Conservation (phyloP, 30 jellyfish, hydroid and myxozoan species). For the Aurelia sp. region DNA sequence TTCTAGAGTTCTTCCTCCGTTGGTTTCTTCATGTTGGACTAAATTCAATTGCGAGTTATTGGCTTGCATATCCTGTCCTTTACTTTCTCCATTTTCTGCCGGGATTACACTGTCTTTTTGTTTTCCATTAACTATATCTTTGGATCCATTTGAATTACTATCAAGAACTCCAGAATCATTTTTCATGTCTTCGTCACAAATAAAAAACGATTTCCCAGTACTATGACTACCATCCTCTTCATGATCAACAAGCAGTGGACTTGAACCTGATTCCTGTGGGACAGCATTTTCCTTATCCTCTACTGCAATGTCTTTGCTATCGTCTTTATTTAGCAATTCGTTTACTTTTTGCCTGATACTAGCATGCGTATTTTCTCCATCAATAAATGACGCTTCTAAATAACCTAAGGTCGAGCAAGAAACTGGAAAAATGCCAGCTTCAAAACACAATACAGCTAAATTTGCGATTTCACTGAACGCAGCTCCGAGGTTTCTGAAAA, state of each 20-base stretch:
- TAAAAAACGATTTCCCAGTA: constrained; percentile 5
- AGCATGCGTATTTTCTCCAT: constrained; percentile 33
- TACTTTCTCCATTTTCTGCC: not conserved
- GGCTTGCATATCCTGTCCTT: too few relatives aligned
- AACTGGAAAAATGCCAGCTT: constrained; percentile 83
- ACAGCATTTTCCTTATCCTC: not conserved
- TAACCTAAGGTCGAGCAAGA: constrained; percentile 53
- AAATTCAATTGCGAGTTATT: not conserved
- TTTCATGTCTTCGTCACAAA: not conserved
- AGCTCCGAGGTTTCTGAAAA: constrained; percentile 75
- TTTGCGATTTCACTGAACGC: constrained; percentile 91
- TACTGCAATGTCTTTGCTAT: not conserved
- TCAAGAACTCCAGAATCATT: not conserved
- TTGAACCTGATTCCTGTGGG: constrained; percentile 39
- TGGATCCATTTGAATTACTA: not conserved
- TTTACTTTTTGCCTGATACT: constrained; percentile 48
- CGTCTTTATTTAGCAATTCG: constrained; percentile 44
- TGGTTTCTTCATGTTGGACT: not conserved
- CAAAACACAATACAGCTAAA: constrained; percentile 90
- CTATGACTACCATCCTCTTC: not conserved
- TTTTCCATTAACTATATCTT: too few relatives aligned
- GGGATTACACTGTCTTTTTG: too few relatives aligned
- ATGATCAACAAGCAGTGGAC: constrained; percentile 14
- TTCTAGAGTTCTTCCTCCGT: not conserved
- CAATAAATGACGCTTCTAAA: constrained; percentile 66